phyloP scores from a whole-genome alignment of 92 coral and sea anemone species.

The Palythoa grandiflora region DNA sequence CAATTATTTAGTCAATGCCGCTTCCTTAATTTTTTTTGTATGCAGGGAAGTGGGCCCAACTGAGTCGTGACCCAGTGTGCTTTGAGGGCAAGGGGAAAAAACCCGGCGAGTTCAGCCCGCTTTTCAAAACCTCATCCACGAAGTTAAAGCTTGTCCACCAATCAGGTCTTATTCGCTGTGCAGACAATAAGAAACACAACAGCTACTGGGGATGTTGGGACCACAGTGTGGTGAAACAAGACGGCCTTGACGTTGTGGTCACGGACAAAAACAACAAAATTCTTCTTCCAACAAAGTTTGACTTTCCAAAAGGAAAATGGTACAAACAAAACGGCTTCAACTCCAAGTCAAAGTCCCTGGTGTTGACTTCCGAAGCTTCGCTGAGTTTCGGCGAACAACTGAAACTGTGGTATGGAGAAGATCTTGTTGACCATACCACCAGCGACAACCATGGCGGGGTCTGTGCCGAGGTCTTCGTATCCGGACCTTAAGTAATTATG shows the following conservation, averaged over 20 bases:
- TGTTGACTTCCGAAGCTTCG: not conserved
- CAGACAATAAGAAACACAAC: not conserved
- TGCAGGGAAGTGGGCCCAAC: not conserved
- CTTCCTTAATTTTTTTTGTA: too few species aligned
- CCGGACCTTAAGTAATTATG: too few species aligned
- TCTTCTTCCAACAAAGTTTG: slow-evolving; percentile 9
- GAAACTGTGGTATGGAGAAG: slow-evolving; percentile 19
- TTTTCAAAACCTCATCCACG: not conserved
- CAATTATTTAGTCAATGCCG: too few species aligned
- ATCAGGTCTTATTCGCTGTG: not conserved
- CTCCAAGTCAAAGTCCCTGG: not conserved
- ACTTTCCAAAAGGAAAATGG: not conserved
- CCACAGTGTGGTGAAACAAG: not conserved
- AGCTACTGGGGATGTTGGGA: slow-evolving; percentile 19
- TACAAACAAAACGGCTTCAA: slow-evolving; percentile 5
- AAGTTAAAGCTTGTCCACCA: not conserved
- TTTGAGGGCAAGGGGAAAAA: not conserved
- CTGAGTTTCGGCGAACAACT: not conserved
- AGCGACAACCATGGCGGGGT: not conserved
- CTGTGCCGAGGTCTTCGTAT: not conserved
- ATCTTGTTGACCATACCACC: slow-evolving; percentile 1
- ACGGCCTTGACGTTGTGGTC: not conserved
- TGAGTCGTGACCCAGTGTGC: not conserved
- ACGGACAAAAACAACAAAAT: not conserved
- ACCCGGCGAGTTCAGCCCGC: not conserved